phyloP scores from a whole-genome alignment of 2,797 vertebrate genomes.

The Eospalax fontanierii region DNA sequence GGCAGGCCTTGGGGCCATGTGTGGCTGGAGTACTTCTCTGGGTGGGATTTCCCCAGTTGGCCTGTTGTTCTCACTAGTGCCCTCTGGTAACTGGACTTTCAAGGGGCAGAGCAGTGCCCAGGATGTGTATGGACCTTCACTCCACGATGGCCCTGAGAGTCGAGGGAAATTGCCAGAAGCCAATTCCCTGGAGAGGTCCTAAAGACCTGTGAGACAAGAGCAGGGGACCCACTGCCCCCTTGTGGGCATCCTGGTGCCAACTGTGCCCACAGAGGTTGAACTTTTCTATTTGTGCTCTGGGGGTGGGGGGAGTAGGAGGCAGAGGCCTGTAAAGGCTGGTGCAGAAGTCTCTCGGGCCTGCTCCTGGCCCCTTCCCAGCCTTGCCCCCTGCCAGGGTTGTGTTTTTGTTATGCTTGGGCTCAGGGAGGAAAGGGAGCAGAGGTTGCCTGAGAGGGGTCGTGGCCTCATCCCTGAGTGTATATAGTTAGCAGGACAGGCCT shows the following conservation, averaged over 20 bases:
- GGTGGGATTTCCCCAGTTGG: not conserved
- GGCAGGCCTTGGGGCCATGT: not conserved
- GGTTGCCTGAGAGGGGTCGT: not conserved
- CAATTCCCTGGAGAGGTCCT: not conserved
- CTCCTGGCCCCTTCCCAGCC: not conserved
- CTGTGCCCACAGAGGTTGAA: not conserved
- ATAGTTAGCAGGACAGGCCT: not conserved
- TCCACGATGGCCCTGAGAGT: not conserved
- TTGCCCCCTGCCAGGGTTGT: rapidly evolving
- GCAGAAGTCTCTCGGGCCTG: not conserved
- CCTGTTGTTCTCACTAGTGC: not conserved
- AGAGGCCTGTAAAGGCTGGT: too few relatives aligned
- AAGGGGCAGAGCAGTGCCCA: not conserved
- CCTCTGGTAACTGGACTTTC: not conserved
- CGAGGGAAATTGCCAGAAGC: not conserved
- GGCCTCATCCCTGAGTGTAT: not conserved
- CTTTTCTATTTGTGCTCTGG: not conserved
- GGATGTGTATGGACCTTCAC: not conserved
- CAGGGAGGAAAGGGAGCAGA: not conserved
- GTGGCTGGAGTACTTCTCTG: not conserved
- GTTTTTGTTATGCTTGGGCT: not conserved
- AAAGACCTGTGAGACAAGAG: not conserved
- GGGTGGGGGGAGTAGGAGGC: not conserved
- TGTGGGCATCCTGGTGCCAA: constrained; percentile 40
- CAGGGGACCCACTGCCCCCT: constrained; percentile 73